Conservation (phyloP, 2,797 vertebrate genomes). For the Cyclura pinguis region DNA sequence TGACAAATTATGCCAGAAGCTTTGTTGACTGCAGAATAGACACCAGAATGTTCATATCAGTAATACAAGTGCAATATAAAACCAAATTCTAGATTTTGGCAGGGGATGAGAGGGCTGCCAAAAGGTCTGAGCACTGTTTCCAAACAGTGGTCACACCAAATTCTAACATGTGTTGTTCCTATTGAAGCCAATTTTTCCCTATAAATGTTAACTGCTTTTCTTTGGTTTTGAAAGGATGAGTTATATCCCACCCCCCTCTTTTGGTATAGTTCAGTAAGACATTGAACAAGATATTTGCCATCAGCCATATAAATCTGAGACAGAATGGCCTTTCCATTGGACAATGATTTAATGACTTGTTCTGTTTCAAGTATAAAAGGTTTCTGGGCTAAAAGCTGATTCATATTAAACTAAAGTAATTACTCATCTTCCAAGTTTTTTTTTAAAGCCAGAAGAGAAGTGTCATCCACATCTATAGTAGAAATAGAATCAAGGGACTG, state of each 20-base stretch:
- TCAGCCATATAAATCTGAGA: constrained; percentile 27
- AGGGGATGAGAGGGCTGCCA: neutral
- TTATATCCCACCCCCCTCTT: neutral
- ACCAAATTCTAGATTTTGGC: neutral
- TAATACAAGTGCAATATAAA: neutral
- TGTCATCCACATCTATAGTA: neutral
- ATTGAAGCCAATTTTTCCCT: neutral
- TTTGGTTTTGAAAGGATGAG: neutral
- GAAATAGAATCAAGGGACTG: constrained; percentile 8
- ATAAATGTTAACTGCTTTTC: neutral
- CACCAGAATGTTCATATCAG: neutral
- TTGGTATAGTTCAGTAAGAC: constrained; percentile 14
- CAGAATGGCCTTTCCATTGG: constrained; percentile 45
- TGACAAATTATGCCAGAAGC: neutral
- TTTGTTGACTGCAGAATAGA: neutral
- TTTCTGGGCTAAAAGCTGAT: constrained; percentile 28
- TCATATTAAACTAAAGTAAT: constrained; percentile 28
- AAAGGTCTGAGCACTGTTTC: neutral
- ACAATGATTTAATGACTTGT: constrained; percentile 43
- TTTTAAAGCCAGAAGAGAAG: constrained; percentile 9
- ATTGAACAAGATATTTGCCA: constrained; percentile 21
- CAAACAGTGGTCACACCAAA: neutral
- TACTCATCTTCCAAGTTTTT: constrained; percentile 19
- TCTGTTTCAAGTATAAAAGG: constrained; percentile 39
- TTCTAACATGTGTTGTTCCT: neutral